phyloP scores from a whole-genome alignment of 2,113 vertebrate genomes.

The Elanus axillaris region DNA sequence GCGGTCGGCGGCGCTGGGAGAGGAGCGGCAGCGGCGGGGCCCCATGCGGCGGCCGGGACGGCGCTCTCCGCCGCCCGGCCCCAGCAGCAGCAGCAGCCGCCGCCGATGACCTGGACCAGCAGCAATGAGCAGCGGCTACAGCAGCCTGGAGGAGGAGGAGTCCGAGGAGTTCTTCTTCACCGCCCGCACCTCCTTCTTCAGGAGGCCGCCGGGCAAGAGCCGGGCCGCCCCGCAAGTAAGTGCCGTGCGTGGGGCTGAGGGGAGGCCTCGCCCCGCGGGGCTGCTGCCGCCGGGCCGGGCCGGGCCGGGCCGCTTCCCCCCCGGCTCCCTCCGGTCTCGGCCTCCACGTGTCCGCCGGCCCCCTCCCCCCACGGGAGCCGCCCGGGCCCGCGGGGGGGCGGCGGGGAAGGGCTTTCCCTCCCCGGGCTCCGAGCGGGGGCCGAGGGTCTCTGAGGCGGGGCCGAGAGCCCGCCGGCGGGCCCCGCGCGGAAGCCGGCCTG shows the following conservation, averaged over 20 bases:
- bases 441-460: not conserved
- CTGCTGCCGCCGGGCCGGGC: not conserved
- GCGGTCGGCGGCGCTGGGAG: not conserved
- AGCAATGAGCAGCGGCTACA: constrained; percentile 98
- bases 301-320: not conserved
- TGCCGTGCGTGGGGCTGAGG: not conserved
- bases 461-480: not conserved
- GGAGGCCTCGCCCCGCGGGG: not conserved
- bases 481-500: not conserved
- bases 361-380: not conserved
- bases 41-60: constrained; percentile 40
- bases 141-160: constrained; percentile 92
- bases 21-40: constrained; percentile 15
- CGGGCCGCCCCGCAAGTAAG: constrained; percentile 76
- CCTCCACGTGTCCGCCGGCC: not conserved
- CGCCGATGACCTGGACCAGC: constrained; percentile 86
- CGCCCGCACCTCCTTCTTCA: constrained; percentile 93
- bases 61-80: constrained; percentile 30
- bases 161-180: constrained; percentile 97
- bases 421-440: not conserved
- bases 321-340: not conserved
- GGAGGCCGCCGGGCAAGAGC: constrained; percentile 82
- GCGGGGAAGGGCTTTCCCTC: not conserved
- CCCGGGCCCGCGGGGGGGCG: not conserved
- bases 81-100: constrained; percentile 56